Evolutionary conservation across 2,113 vertebrate species (phyloP).

Genomic region (Lonchura striata): DNA sequence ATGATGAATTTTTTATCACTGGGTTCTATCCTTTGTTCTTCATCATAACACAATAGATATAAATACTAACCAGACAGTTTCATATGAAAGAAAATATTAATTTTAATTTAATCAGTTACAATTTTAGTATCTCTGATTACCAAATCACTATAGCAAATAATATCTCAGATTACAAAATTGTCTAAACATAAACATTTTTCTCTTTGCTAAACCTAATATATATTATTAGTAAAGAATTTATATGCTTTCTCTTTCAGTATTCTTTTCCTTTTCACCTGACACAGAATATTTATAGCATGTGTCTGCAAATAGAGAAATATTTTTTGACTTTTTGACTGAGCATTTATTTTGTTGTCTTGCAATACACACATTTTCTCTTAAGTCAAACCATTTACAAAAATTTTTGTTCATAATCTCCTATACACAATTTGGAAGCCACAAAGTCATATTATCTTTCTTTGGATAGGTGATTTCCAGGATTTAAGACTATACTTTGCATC

Average conservation of each 20-base stretch:
- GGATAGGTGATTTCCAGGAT: not conserved
- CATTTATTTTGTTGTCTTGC: not conserved
- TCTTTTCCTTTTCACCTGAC: not conserved
- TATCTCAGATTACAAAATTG: not conserved
- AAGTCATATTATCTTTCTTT: not conserved
- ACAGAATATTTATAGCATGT: not conserved
- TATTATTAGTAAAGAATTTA: not conserved
- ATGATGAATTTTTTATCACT: not conserved
- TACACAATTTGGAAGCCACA: not conserved
- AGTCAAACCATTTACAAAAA: not conserved
- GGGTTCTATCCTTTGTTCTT: not conserved
- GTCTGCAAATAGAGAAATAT: not conserved
- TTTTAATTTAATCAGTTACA: not conserved
- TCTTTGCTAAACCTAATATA: not conserved
- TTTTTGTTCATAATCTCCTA: not conserved
- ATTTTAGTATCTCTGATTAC: not conserved
- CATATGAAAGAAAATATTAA: not conserved
- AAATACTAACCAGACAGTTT: not conserved
- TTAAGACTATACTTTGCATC: not conserved
- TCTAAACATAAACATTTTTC: not conserved
- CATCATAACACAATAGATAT: not conserved
- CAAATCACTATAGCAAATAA: not conserved
- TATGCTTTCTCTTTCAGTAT: not conserved
- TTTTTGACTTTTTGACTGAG: not conserved
- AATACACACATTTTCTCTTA: not conserved